Base-by-base conservation (phyloP, 2,113 vertebrate species). In the Xiphias gladius region DNA sequence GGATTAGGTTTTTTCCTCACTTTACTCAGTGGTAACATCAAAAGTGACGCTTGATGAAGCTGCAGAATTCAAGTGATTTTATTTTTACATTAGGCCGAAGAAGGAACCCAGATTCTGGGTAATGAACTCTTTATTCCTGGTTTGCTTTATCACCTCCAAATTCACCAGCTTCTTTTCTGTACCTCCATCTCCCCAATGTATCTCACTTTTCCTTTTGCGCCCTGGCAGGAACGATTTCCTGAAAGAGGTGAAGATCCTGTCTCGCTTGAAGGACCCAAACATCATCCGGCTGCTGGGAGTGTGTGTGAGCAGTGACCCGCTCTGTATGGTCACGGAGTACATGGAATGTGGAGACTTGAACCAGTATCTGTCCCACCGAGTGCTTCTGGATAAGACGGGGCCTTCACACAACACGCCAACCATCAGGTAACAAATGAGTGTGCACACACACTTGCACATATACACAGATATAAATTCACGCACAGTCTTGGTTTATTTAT, bases 321-420 rank as follows among this genome's bases (percentile, higher is more conserved):
- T 97, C 30, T 98, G 97, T 78, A 98, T 99, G 97, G 96, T 99
- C 59, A 98, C 97, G 0, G 97, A 99, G 82, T 99, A 97, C 94
- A 99, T 99, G 97, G 97, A 97, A 92, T 97, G 97, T 0, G 97
- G 97, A 0, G 97, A 98, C 92, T 94, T 99, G 46, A 97, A 99
- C 92, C 97, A 98, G 91, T 98, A 97, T 86, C 96, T 99, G 72
- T 96, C 95, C 4, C 95, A 97, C 20, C 92, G 96, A 37, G 96
- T 95, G 80, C 94, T 97, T 71, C 95, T 96, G 85, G 96, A 96
- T 88, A 97, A 97, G 87, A 90, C 91, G 0, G 95, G 95, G 0
- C 93, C 92, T 22, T 86, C 91, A 16, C 95, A 94, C 67, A 95
- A 93, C 68, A 91, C 88, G 0, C 95, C 96, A 1, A 96, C 95